Evolutionary conservation across 2,888 invertebrate genomes (phyloP).

Genomic region (Athalia circularis): DNA sequence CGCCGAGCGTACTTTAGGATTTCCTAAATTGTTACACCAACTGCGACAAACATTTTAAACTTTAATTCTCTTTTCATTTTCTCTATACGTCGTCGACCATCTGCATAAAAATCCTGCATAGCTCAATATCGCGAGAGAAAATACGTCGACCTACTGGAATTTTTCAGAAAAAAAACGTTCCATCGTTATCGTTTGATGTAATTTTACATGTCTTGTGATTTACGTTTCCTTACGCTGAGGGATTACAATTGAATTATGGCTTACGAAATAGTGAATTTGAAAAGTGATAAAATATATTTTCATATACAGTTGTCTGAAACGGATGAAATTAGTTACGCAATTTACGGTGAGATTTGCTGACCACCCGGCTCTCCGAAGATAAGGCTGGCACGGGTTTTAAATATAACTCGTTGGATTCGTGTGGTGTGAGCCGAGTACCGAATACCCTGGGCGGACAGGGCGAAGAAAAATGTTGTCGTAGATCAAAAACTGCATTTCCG

Average conservation of each 20-base stretch:
- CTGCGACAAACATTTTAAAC: constrained; percentile 5
- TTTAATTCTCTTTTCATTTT: neutral
- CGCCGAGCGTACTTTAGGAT: constrained; percentile 4
- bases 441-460: constrained; percentile 38
- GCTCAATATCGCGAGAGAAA: too few species aligned
- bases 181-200: too few species aligned
- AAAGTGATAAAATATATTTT: constrained; percentile 2
- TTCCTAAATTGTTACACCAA: constrained; percentile 18
- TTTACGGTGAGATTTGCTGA: constrained; percentile 25
- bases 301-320: neutral
- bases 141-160: too few species aligned
- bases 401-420: constrained; percentile 11
- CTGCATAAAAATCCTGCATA: too few species aligned
- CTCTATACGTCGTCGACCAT: neutral
- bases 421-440: constrained; percentile 43
- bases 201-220: neutral
- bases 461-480: constrained; percentile 52
- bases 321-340: constrained; percentile 40
- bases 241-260: neutral
- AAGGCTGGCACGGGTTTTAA: constrained; percentile 17
- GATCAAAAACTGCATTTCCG: constrained; percentile 49
- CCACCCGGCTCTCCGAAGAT: neutral
- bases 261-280: neutral
- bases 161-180: too few species aligned
- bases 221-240: neutral